phyloP scores from a whole-genome alignment of 2,113 vertebrate genomes.

The Plecturocebus donacophilus region DNA sequence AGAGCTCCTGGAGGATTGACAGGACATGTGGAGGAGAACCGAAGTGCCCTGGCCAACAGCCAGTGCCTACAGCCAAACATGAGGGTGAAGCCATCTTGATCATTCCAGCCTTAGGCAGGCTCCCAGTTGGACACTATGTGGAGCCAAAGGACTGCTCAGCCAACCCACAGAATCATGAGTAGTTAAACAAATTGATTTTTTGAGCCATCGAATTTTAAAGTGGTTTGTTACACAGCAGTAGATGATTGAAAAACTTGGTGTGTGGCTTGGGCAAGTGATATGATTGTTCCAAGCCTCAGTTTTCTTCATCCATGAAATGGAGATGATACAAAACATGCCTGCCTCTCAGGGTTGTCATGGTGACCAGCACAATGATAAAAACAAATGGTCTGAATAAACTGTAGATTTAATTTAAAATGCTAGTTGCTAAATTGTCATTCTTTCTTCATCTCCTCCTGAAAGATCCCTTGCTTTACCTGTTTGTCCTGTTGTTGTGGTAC shows the following conservation, averaged over 20 bases:
- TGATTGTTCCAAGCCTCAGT: neutral
- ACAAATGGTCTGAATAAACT: neutral
- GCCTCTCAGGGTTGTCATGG: neutral
- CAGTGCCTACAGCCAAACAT: neutral
- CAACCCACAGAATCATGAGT: neutral
- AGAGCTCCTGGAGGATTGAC: neutral
- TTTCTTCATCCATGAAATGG: neutral
- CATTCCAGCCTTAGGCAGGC: neutral
- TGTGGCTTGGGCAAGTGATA: conserved; percentile 1
- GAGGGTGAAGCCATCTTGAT: neutral
- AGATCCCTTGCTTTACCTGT: neutral
- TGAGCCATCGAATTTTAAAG: neutral
- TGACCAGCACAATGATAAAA: neutral
- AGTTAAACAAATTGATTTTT: neutral
- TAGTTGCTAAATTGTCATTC: neutral
- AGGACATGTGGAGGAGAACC: neutral
- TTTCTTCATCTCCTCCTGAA: neutral
- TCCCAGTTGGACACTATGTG: neutral
- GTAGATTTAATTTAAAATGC: conserved; percentile 24
- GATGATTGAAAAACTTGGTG: neutral
- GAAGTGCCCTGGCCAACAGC: neutral
- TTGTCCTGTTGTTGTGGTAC: neutral
- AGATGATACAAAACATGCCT: neutral
- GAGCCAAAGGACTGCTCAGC: neutral
- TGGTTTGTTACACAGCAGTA: neutral